Evolutionary conservation across 2,888 invertebrate genomes (phyloP).

Genomic region (Nephrocerus scutellatus): DNA sequence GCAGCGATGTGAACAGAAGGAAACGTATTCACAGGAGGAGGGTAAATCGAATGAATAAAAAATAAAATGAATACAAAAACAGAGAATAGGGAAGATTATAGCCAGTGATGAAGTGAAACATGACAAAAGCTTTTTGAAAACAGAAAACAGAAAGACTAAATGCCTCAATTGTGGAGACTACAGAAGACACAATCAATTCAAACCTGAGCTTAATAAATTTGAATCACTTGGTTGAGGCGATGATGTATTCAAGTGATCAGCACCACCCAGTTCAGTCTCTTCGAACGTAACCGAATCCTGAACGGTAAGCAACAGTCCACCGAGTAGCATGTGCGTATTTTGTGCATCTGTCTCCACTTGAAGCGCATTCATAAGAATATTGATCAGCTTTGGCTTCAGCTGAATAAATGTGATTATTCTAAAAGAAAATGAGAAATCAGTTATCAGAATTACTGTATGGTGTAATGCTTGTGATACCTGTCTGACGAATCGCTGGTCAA

Average conservation of each 20-base stretch:
- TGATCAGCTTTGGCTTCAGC: slow-evolving; percentile 68
- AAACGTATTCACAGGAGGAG: slow-evolving; percentile 6
- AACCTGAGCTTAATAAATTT: slow-evolving; percentile 67
- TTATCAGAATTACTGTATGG: slow-evolving; percentile 10
- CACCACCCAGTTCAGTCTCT: slow-evolving; percentile 57
- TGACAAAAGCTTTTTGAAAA: slow-evolving; percentile 12
- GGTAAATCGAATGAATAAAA: slow-evolving; percentile 9
- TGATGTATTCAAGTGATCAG: slow-evolving; percentile 52
- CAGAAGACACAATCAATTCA: slow-evolving; percentile 15
- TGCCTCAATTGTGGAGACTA: slow-evolving; percentile 13
- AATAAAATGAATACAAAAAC: slow-evolving; percentile 9
- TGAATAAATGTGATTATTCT: slow-evolving; percentile 57
- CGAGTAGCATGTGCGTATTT: slow-evolving; percentile 82
- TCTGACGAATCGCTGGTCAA: slow-evolving; percentile 55
- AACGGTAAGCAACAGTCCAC: slow-evolving; percentile 68
- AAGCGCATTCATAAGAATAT: slow-evolving; percentile 73
- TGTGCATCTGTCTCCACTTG: slow-evolving; percentile 77
- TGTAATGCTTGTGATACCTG: slow-evolving; percentile 37
- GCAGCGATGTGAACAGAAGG: slow-evolving; percentile 15
- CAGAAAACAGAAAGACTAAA: slow-evolving; percentile 18
- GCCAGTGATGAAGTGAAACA: slow-evolving; percentile 15
- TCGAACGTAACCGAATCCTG: slow-evolving; percentile 74
- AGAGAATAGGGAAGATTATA: slow-evolving; percentile 15
- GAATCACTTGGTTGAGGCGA: slow-evolving; percentile 43
- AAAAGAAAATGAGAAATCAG: slow-evolving; percentile 28